Conservation (phyloP, 2,797 vertebrate species). For the Gobio occitaniae region DNA sequence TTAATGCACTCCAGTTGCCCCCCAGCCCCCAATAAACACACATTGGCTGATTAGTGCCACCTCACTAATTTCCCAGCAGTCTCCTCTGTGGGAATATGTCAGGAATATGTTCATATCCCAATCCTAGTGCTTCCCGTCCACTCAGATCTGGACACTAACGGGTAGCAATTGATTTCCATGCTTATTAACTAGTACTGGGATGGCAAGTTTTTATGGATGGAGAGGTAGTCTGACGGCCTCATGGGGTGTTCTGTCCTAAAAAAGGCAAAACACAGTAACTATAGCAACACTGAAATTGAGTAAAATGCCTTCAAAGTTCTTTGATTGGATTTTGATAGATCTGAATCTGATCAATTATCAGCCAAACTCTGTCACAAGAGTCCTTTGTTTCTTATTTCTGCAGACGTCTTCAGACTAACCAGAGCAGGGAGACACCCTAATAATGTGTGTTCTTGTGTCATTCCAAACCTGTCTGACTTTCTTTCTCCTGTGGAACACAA, state of each 20-base stretch:
- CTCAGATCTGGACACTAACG: background rate
- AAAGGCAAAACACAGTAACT: slow-evolving; percentile 16
- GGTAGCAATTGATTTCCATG: slow-evolving; percentile 1
- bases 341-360: background rate
- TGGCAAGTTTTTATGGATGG: slow-evolving; percentile 3
- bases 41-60: slow-evolving; percentile 63
- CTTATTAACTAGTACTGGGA: slow-evolving; percentile 2
- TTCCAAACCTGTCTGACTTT: background rate
- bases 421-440: background rate
- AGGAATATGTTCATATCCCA: slow-evolving; percentile 37
- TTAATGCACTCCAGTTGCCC: slow-evolving; percentile 61
- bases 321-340: slow-evolving; percentile 23
- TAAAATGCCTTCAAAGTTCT: slow-evolving; percentile 10
- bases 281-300: slow-evolving; percentile 14
- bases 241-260: slow-evolving; percentile 9
- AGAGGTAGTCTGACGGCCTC: slow-evolving; percentile 7
- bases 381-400: background rate
- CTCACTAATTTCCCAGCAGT: slow-evolving; percentile 60
- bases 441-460: background rate
- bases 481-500: background rate
- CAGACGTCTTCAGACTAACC: background rate
- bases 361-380: background rate
- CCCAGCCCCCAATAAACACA: slow-evolving; percentile 42
- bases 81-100: slow-evolving; percentile 48
- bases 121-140: background rate